These are phyloP conservation scores for Okamejei kenojei DNA, from an alignment of 2,797 vertebrate genomes.

Conservation along the genomic window DNA sequence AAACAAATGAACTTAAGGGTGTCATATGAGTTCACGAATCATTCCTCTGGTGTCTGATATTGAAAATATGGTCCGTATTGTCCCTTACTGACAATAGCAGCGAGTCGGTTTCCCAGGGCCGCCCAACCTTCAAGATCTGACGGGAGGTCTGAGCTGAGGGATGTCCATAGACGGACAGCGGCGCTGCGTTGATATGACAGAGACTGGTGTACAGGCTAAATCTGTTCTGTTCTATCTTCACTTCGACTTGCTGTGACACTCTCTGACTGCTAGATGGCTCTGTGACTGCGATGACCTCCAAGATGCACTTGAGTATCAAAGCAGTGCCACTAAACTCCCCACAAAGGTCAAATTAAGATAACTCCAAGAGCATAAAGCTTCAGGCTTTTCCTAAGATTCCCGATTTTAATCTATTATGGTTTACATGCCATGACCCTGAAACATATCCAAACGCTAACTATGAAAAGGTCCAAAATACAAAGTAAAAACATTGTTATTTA, in stretches of 20 bases:
- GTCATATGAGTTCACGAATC: background rate
- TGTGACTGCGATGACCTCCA: slow-evolving; percentile 54
- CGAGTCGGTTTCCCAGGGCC: background rate
- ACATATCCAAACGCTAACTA: background rate
- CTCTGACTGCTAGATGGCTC: slow-evolving; percentile 48
- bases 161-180: slow-evolving; percentile 51
- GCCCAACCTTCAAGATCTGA: background rate
- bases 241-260: slow-evolving; percentile 63
- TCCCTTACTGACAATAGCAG: background rate
- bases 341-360: slow-evolving; percentile 62
- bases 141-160: slow-evolving; percentile 41
- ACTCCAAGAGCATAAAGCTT: slow-evolving; percentile 44
- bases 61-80: background rate
- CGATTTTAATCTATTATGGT: background rate
- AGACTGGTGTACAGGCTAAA: slow-evolving; percentile 59
- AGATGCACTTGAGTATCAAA: slow-evolving; percentile 55
- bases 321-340: slow-evolving; percentile 59
- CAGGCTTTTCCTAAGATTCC: slow-evolving; percentile 51
- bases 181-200: slow-evolving; percentile 58
- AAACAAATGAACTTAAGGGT: background rate
- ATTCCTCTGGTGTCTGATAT: background rate
- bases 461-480: background rate
- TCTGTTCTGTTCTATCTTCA: slow-evolving; percentile 62
- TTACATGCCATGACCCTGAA: background rate
- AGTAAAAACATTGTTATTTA: background rate